Base-by-base conservation (phyloP, 2,797 vertebrate species). In the Hoplostethus mediterraneus region DNA sequence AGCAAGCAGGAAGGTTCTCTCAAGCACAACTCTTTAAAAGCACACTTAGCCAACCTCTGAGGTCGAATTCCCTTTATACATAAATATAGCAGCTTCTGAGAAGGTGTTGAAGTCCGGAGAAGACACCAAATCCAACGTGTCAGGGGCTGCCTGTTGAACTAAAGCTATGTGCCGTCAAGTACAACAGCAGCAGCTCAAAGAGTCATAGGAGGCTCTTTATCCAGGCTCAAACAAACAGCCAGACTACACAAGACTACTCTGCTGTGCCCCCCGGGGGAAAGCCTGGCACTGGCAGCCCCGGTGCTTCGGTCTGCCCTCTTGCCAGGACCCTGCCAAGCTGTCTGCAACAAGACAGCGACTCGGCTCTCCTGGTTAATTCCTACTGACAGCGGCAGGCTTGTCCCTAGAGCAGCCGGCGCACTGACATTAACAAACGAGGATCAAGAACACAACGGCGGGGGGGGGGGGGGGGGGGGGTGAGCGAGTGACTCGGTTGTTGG, bases 361-460 rank as follows among this genome's bases (percentile, higher is more conserved):
- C 33, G 1, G 59, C 54, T 60, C 71, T 75, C 38, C 28, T 58
- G 68, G 31, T 73, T 75, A 75, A 88, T 83, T 84, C 55, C 65
- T 70, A 83, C 67, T 77, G 80, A 83, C 86, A 82, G 79, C 73
- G 77, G 73, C 79, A 63, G 38, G 38, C 38, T 40, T 40, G 38
- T 40, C 9, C 7, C 38, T 40, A 10, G 38, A 40, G 61, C 72
- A 56, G 74, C 28, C 21, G 12, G 44, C 60, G 38, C 1, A 1
- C 53, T 62, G 58, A 63, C 67, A 73, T 87, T 82, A 71, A 49
- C 84, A 67, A 84, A 79, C 75, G 63, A 75, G 52, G 9, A 40
- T 40, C 38, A 2, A 8, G 38, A 8, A 8, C 3, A 6, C 6
- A 33, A 40, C 9, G 9, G 38, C 9, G 38, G 63, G 2, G n/a